Evolutionary conservation across 2,113 vertebrate species (phyloP).

Genomic region (Peromyscus polionotus): DNA sequence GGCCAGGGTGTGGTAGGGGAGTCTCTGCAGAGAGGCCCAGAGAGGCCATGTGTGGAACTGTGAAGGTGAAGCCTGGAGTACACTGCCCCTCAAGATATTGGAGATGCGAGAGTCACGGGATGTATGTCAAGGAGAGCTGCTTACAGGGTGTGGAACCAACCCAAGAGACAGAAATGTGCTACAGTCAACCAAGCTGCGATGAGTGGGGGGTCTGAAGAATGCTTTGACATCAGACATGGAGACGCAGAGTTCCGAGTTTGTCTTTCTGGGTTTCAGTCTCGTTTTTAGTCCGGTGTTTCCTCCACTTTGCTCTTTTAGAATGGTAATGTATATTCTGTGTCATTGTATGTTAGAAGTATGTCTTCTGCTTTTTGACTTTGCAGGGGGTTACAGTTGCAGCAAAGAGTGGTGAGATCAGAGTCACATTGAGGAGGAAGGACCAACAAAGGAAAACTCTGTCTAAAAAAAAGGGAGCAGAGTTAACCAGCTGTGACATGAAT

Average conservation of each 20-base stretch:
- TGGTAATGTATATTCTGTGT: not conserved
- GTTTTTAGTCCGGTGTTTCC: not conserved
- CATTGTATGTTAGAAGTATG: not conserved
- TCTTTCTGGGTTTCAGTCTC: not conserved
- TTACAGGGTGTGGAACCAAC: not conserved
- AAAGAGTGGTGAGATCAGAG: not conserved
- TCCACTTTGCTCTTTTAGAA: not conserved
- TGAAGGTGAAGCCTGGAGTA: not conserved
- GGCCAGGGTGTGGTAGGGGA: not conserved
- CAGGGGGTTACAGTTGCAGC: not conserved
- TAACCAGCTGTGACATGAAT: not conserved
- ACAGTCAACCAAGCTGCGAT: not conserved
- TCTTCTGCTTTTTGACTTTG: not conserved
- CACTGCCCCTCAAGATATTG: not conserved
- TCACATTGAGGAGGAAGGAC: not conserved
- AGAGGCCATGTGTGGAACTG: not conserved
- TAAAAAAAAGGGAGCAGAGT: not conserved
- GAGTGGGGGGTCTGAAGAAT: not conserved
- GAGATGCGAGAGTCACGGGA: not conserved
- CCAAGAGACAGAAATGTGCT: not conserved
- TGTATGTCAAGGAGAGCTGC: not conserved
- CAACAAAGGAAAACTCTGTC: not conserved
- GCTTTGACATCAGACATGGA: not conserved
- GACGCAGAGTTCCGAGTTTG: not conserved
- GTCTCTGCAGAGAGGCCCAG: not conserved